Conservation (phyloP, 2,797 vertebrate genomes). For the Typhlichthys subterraneus region DNA sequence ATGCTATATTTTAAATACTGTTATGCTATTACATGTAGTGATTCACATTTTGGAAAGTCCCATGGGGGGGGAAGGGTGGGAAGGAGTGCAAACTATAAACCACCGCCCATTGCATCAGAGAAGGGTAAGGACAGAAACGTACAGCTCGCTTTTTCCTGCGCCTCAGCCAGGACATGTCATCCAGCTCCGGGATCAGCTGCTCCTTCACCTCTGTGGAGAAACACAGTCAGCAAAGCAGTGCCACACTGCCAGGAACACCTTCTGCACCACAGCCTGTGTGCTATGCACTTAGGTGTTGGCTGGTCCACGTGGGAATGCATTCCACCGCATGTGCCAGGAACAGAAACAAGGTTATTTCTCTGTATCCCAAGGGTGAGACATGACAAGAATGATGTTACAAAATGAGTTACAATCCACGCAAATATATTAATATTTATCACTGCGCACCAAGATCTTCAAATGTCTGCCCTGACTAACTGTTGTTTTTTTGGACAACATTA, state of each 20-base stretch:
- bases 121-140: constrained; percentile 64
- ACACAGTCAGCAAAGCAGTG: constrained; percentile 37
- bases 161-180: constrained; percentile 89
- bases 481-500: no score
- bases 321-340: constrained; percentile 3
- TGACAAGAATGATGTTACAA: not conserved
- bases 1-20: no score
- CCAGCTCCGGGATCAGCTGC: constrained; percentile 75
- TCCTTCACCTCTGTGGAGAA: constrained; percentile 74
- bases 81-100: not conserved
- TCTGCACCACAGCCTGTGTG: constrained; percentile 1
- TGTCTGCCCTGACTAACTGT: no score
- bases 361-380: no score
- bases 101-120: constrained; percentile 21
- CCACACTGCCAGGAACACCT: constrained; percentile 32
- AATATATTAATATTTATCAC: not conserved
- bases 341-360: not conserved
- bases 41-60: no score
- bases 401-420: not conserved
- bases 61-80: not conserved
- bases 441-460: no score
- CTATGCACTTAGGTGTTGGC: not conserved
- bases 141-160: constrained; percentile 91
- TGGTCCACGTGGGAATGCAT: not conserved
- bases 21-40: no score